Conservation (phyloP, 2,113 vertebrate species). For the Muscicapa adusta region DNA sequence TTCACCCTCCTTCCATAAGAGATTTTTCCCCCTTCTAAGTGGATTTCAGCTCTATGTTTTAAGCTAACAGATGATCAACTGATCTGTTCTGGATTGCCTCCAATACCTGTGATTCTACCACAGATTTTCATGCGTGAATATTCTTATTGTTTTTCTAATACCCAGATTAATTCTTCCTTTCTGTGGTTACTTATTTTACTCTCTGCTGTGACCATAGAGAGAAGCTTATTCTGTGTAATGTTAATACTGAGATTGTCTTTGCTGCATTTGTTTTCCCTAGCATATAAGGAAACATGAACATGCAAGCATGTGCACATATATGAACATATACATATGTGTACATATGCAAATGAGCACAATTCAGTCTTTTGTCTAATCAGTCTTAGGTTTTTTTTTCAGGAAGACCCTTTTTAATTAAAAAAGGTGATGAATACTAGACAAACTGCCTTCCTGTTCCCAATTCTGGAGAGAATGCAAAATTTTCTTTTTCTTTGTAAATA, state of each 20-base stretch:
- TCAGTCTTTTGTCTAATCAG: not conserved
- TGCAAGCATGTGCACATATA: fast-evolving
- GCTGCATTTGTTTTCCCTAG: not conserved
- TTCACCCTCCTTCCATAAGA: fast-evolving
- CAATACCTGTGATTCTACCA: not conserved
- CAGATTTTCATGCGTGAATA: not conserved
- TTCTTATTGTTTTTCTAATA: not conserved
- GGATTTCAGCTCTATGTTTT: not conserved
- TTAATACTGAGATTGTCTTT: not conserved
- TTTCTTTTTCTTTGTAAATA: not conserved
- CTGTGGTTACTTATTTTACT: not conserved
- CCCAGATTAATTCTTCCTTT: not conserved
- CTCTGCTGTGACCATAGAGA: not conserved
- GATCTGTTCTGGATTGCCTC: not conserved
- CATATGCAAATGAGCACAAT: not conserved
- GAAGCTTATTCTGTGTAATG: not conserved
- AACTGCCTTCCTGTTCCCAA: fast-evolving
- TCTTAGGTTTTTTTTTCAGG: not conserved
- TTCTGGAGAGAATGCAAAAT: not conserved
- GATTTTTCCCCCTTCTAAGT: not conserved
- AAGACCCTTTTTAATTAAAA: not conserved
- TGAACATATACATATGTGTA: fast-evolving
- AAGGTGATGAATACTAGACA: not conserved
- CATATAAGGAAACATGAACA: not conserved
- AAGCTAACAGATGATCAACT: not conserved